Evolutionary conservation across 2,113 vertebrate species (phyloP).

Genomic region (Oryctolagus cuniculus): DNA sequence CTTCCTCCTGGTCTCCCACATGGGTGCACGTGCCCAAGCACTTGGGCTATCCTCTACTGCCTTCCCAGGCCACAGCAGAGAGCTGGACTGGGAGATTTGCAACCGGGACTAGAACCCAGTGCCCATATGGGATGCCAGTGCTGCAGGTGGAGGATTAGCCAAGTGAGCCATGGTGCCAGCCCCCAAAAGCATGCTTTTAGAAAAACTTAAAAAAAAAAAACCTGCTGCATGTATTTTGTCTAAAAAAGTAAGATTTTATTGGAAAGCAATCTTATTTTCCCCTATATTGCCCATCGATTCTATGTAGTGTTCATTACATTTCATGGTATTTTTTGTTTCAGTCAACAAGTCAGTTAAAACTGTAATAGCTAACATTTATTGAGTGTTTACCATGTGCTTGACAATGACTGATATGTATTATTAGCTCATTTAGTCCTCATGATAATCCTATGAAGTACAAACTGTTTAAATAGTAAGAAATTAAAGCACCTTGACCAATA

Average conservation of each 20-base stretch:
- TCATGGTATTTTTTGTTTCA: neutral
- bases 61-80: too few relatives aligned
- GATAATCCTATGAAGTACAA: neutral
- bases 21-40: too few relatives aligned
- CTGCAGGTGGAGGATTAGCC: too few relatives aligned
- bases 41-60: too few relatives aligned
- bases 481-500: neutral
- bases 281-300: neutral
- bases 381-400: neutral
- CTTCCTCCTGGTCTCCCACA: too few relatives aligned
- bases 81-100: too few relatives aligned
- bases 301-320: neutral
- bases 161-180: too few relatives aligned
- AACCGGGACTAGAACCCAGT: too few relatives aligned
- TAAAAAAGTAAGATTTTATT: neutral
- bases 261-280: neutral
- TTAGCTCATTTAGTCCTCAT: neutral
- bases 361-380: neutral
- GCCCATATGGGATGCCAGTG: too few relatives aligned
- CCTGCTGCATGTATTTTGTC: neutral
- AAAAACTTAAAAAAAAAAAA: conserved; percentile 38
- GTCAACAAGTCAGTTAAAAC: neutral
- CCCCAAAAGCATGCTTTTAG: conserved; percentile 7
- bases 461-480: neutral
- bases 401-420: neutral